phyloP scores from a whole-genome alignment of 1,140 invertebrate species.

The Musca domestica region DNA sequence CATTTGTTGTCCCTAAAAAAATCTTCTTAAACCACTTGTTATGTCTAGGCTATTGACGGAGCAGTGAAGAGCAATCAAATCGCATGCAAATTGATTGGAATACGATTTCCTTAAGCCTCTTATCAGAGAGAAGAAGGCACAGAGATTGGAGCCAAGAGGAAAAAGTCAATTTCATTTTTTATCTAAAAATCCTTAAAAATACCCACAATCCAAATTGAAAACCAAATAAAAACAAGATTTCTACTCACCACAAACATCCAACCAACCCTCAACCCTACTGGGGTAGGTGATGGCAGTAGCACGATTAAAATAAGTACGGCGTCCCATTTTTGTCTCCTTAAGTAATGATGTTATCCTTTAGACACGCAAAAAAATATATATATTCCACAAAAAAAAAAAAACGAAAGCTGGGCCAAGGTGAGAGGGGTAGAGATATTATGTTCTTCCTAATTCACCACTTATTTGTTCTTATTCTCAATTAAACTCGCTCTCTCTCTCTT shows the following conservation, averaged over 20 bases:
- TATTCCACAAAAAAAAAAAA: not conserved
- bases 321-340: conserved; percentile 38
- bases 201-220: too few relatives aligned
- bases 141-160: too few relatives aligned
- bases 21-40: too few relatives aligned
- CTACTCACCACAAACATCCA: conserved; percentile 68
- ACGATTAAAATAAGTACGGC: conserved; percentile 49
- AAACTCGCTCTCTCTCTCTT: not conserved
- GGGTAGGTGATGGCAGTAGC: conserved; percentile 58
- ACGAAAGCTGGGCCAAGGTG: not conserved
- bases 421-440: not conserved
- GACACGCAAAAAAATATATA: too few relatives aligned
- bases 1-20: too few relatives aligned
- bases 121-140: not conserved
- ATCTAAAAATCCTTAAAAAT: too few relatives aligned
- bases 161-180: not conserved
- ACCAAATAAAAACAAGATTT: not conserved
- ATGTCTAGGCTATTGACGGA: too few relatives aligned
- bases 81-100: too few relatives aligned
- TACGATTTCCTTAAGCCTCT: too few relatives aligned
- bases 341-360: conserved; percentile 1
- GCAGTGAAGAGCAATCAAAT: too few relatives aligned
- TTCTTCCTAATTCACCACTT: not conserved
- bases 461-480: not conserved
- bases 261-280: conserved; percentile 69